Evolutionary conservation across 1,140 invertebrate genomes (phyloP), one percentile per base, ranked within the genome.

Genomic region (Pseudobourletiella spinata): DNA sequence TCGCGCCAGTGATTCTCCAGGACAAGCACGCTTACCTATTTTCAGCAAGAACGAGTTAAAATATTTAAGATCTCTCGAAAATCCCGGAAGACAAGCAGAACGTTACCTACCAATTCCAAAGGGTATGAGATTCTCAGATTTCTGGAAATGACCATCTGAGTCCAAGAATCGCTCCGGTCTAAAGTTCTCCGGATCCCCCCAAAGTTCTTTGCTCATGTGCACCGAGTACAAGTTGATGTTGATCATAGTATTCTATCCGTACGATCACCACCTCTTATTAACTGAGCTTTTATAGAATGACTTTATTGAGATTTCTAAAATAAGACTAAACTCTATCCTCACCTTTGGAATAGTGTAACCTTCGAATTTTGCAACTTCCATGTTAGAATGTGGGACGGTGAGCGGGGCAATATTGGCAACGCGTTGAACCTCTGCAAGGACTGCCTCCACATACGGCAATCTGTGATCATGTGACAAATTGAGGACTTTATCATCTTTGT

Each of bases 281-380:
- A n/a, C n/a, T n/a, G n/a, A n/a, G n/a, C n/a, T n/a, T n/a, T n/a
- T n/a, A n/a, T n/a, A n/a, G n/a, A n/a, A n/a, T n/a, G n/a, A n/a
- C n/a, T n/a, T n/a, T n/a, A n/a, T n/a, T n/a, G n/a, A n/a, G n/a
- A n/a, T n/a, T n/a, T n/a, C n/a, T n/a, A n/a, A n/a, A n/a, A n/a
- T n/a, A n/a, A n/a, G n/a, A n/a, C n/a, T n/a, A n/a, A n/a, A n/a
- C n/a, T n/a, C n/a, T n/a, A n/a, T n/a, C n/a, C n/a, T n/a, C n/a
- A 61, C 59, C 76, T 86, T 81, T 1, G 86, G 84, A 73, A 88
- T 84, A 20, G 67, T 60, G 67, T 83, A 86, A 44, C 80, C 79
- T 14, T 78, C 74, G 2, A 88, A 70, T 26, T 69, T 70, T 1
- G 82, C 76, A 57, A 82, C 76, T 51, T 79, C 74, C 1, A 76